These are phyloP conservation scores for Neosilurus mollespiculum DNA, from an alignment of 2,797 vertebrate species.

Conservation along the genomic window DNA sequence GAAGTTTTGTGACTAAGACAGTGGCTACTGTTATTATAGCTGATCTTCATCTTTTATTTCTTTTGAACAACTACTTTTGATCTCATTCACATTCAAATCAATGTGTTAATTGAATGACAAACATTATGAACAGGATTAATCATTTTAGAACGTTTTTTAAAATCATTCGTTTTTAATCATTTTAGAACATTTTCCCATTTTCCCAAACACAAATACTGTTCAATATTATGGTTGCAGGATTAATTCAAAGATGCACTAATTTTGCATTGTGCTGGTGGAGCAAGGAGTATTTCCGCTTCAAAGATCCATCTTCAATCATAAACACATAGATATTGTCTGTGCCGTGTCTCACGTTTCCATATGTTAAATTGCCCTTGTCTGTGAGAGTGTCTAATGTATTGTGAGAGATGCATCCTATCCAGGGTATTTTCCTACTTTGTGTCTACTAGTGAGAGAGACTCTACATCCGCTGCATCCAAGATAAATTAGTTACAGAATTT, in stretches of 20 bases:
- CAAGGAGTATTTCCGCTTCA: background rate
- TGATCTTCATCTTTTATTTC: background rate
- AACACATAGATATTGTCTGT: background rate
- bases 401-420: background rate
- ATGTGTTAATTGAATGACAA: background rate
- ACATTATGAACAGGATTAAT: background rate
- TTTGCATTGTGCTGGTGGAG: background rate
- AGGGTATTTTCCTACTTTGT: background rate
- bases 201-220: background rate
- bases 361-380: background rate
- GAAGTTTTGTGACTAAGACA: background rate
- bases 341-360: background rate
- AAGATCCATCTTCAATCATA: background rate
- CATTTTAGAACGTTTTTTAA: background rate
- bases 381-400: background rate
- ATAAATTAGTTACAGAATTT: background rate
- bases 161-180: too few relatives aligned
- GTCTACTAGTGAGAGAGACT: background rate
- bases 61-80: background rate
- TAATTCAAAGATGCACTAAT: background rate
- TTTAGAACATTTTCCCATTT: too few relatives aligned
- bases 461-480: background rate
- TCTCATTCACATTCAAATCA: background rate
- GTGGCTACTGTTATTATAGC: background rate
- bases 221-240: background rate